A percentile compares a stretch with the other conserved stretches of the same genome.
Evolutionary conservation across 2,113 vertebrate genomes (phyloP).

Genomic region (Vimba vimba): DNA sequence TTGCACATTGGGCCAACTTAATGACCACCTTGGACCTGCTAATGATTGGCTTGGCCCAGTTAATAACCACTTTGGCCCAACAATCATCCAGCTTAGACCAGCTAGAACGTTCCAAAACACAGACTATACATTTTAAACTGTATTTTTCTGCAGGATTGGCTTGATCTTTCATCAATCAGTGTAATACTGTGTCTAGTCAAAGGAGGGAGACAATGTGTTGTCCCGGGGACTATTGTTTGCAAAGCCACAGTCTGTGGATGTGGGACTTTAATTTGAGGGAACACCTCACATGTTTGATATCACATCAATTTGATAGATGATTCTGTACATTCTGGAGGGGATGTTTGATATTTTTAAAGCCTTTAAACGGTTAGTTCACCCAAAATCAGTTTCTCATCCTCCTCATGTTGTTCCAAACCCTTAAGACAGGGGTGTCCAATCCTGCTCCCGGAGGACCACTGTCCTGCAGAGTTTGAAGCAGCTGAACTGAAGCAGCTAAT

Average conservation of each 20-base stretch:
- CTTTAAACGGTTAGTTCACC: neutral
- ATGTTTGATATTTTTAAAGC: neutral
- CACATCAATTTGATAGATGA: neutral
- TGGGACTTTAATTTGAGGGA: neutral
- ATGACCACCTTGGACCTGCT: neutral
- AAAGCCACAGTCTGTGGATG: neutral
- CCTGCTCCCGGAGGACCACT: no score
- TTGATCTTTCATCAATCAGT: neutral
- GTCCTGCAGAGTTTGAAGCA: no score
- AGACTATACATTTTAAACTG: neutral
- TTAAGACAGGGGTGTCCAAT: no score
- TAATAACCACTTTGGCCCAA: neutral
- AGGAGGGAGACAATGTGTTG: constrained; percentile 31
- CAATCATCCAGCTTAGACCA: neutral
- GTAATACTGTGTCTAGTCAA: neutral
- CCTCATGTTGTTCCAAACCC: no score
- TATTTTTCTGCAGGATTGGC: neutral
- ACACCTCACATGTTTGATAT: neutral
- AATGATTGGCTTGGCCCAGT: neutral
- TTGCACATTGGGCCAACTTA: neutral
- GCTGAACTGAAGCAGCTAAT: no score
- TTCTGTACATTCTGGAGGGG: neutral
- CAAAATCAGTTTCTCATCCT: no score
- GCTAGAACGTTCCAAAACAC: neutral
- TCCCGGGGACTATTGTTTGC: constrained; percentile 27